phyloP scores from a whole-genome alignment of 2,113 vertebrate genomes.

The Tragelaphus imberbis region DNA sequence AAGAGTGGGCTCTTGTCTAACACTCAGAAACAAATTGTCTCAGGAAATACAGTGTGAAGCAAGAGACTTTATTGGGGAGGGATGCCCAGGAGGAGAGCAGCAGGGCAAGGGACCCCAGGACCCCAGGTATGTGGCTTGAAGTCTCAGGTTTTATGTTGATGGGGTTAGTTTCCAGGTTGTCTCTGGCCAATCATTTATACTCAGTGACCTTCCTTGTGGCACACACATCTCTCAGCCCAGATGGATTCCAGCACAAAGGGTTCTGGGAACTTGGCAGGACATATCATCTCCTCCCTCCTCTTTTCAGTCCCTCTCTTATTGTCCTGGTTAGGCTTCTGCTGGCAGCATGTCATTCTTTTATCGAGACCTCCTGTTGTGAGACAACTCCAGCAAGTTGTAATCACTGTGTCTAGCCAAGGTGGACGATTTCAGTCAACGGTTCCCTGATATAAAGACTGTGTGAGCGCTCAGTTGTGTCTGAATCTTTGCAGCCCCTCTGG shows the following conservation, averaged over 20 bases:
- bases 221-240: not conserved
- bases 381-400: not conserved
- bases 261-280: not conserved
- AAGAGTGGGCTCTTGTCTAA: not conserved
- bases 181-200: not conserved
- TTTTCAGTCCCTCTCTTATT: not conserved
- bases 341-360: not conserved
- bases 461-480: not conserved
- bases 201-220: not conserved
- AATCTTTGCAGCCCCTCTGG: not conserved
- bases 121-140: not conserved
- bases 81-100: not conserved
- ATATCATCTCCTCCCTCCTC: not conserved
- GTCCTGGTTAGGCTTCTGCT: not conserved
- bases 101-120: not conserved
- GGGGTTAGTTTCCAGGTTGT: not conserved
- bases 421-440: not conserved
- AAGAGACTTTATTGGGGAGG: not conserved
- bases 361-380: not conserved
- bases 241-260: not conserved
- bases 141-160: not conserved
- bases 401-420: not conserved
- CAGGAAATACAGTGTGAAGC: not conserved
- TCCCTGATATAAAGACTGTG: not conserved
- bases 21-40: not conserved